Evolutionary conservation across 2,888 invertebrate genomes (phyloP).

Genomic region (Cheilosia vernalis): DNA sequence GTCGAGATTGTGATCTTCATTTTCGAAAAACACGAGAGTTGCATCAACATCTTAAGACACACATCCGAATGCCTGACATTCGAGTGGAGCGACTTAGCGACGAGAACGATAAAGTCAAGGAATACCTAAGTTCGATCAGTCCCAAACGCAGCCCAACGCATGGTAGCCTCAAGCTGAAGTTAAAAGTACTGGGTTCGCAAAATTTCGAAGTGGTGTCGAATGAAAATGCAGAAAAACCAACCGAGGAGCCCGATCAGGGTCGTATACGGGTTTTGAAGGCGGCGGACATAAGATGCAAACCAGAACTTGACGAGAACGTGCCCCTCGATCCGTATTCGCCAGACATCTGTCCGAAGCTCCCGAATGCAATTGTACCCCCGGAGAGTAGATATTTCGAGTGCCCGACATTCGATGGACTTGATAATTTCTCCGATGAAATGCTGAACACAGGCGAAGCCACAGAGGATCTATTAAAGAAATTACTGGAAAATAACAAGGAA

Average conservation of each 20-base stretch:
- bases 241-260: conserved; percentile 16
- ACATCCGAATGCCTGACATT: conserved; percentile 76
- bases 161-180: conserved; percentile 76
- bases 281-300: conserved; percentile 75
- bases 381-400: conserved; percentile 77
- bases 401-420: conserved; percentile 77
- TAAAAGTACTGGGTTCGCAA: conserved; percentile 76
- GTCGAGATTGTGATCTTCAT: conserved; percentile 75
- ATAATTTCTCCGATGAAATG: conserved; percentile 75
- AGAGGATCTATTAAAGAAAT: conserved; percentile 75
- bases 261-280: conserved; percentile 72
- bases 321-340: conserved; percentile 58
- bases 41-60: conserved; percentile 69
- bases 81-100: conserved; percentile 73
- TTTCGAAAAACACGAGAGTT: conserved; percentile 76
- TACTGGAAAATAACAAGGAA: conserved; percentile 81
- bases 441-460: conserved; percentile 71
- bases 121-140: conserved; percentile 46
- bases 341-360: conserved; percentile 63
- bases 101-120: conserved; percentile 67
- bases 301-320: conserved; percentile 36
- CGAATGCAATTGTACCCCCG: conserved; percentile 53
- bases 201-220: conserved; percentile 76
- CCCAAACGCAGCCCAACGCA: conserved; percentile 48
- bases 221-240: conserved; percentile 32